Evolutionary conservation across 2,888 invertebrate genomes (phyloP).

Genomic region (Cataglyphis albicans): DNA sequence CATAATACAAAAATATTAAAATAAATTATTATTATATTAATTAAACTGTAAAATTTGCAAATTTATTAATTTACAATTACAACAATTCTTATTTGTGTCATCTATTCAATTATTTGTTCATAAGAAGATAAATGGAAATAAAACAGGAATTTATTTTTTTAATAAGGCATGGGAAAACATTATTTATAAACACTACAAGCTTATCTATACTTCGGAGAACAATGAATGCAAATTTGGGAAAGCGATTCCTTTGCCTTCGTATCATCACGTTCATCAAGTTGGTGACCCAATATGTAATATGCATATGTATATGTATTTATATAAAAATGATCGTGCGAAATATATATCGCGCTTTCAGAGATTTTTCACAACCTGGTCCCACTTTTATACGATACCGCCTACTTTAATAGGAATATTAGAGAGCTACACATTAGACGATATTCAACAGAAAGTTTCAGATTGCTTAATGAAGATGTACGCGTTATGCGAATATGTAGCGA

Average conservation of each 20-base stretch:
- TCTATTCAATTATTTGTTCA: background rate
- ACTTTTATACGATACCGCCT: conserved; percentile 70
- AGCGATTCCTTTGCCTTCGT: conserved; percentile 72
- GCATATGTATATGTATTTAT: background rate
- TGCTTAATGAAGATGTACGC: conserved; percentile 76
- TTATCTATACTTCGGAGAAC: conserved; percentile 40
- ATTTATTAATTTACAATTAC: background rate
- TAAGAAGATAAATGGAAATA: conserved; percentile 1
- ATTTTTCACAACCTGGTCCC: conserved; percentile 76
- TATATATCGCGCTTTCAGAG: conserved; percentile 65
- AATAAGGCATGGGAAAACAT: conserved; percentile 78
- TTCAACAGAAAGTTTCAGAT: conserved; percentile 71
- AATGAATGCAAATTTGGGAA: conserved; percentile 63
- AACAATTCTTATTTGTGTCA: background rate
- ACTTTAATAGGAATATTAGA: conserved; percentile 71
- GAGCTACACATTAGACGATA: conserved; percentile 61
- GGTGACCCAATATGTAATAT: background rate
- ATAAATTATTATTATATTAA: conserved; percentile 11
- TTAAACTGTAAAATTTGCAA: background rate
- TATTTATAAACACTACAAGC: conserved; percentile 76
- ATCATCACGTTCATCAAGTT: conserved; percentile 76
- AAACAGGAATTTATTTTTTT: background rate
- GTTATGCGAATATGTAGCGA: conserved; percentile 74
- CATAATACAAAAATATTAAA: conserved; percentile 27
- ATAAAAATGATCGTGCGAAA: background rate